phyloP scores from a whole-genome alignment of 1,140 invertebrate species.

The Argopecten irradians region DNA sequence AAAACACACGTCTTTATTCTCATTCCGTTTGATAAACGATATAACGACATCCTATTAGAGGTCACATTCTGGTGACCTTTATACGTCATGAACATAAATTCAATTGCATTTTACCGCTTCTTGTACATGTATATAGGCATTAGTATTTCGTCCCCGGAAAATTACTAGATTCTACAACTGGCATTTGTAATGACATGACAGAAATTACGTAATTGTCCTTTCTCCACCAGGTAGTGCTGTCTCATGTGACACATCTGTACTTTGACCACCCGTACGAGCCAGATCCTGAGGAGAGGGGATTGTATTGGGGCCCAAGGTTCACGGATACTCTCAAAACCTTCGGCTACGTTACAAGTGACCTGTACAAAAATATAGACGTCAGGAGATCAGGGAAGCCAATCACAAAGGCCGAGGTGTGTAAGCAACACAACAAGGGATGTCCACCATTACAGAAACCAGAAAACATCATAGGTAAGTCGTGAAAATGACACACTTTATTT shows the following conservation, averaged over 20 bases:
- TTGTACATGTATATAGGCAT: too few relatives aligned
- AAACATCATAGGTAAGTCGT: conserved; percentile 67
- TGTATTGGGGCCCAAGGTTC: conserved; percentile 70
- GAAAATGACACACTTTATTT: too few relatives aligned
- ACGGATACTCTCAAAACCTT: conserved; percentile 65
- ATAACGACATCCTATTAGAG: too few relatives aligned
- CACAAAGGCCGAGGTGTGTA: conserved; percentile 50
- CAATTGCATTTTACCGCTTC: too few relatives aligned
- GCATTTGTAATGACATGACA: too few relatives aligned
- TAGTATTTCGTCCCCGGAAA: too few relatives aligned
- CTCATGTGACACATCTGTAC: conserved; percentile 71
- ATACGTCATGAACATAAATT: too few relatives aligned
- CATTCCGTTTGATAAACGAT: too few relatives aligned
- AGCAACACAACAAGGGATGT: conserved; percentile 49
- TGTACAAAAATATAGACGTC: conserved; percentile 63
- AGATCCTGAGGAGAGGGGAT: conserved; percentile 71
- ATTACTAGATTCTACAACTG: too few relatives aligned
- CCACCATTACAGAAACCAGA: conserved; percentile 55
- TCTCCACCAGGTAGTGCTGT: conserved; percentile 66
- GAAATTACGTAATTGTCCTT: too few relatives aligned
- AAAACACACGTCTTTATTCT: too few relatives aligned
- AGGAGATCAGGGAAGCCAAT: conserved; percentile 45
- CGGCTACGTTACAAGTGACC: conserved; percentile 61
- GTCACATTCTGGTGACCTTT: too few relatives aligned
- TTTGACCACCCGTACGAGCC: conserved; percentile 75